These are phyloP conservation scores for Ardeotis arabs DNA, from an alignment of 2,113 vertebrate species.

Conservation along the genomic window DNA sequence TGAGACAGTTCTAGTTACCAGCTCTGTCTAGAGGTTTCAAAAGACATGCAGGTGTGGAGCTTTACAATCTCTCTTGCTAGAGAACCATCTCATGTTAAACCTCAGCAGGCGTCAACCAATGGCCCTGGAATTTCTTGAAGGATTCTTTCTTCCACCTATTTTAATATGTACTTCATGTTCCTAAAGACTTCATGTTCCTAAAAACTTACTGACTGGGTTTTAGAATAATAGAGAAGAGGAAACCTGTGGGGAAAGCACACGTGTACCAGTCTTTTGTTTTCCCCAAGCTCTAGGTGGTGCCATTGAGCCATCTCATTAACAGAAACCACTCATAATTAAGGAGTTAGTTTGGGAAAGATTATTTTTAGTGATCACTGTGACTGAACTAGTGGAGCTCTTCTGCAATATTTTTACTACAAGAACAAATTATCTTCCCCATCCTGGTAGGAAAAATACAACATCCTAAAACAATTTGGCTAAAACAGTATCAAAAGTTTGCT, in stretches of 20 bases:
- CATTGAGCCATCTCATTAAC: conserved; percentile 18
- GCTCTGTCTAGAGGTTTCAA: not conserved
- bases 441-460: not conserved
- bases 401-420: not conserved
- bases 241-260: not conserved
- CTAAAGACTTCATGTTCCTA: not conserved
- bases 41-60: not conserved
- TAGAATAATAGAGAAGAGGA: not conserved
- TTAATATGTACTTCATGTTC: not conserved
- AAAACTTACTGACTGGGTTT: not conserved
- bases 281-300: conserved; percentile 68
- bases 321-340: not conserved
- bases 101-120: not conserved
- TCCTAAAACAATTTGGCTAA: not conserved
- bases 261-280: not conserved
- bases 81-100: not conserved
- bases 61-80: not conserved
- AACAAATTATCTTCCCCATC: not conserved
- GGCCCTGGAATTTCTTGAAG: not conserved
- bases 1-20: not conserved
- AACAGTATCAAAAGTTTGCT: not conserved
- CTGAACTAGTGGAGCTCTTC: not conserved
- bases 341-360: not conserved
- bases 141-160: not conserved
- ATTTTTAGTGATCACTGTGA: not conserved